phyloP scores from a whole-genome alignment of 2,113 vertebrate genomes.

The Syrrhaptes paradoxus region DNA sequence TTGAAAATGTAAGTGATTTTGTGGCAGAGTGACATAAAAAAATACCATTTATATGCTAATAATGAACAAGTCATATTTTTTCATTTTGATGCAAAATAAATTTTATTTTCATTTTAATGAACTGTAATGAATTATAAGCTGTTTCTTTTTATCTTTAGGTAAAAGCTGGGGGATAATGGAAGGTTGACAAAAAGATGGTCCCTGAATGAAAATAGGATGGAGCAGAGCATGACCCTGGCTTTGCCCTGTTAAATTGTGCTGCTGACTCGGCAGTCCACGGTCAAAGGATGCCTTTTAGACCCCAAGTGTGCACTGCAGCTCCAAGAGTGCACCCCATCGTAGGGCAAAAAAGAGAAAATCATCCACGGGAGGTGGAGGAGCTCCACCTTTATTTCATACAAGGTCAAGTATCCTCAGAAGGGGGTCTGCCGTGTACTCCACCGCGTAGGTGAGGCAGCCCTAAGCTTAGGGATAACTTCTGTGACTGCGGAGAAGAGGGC shows the following conservation, averaged over 20 bases:
- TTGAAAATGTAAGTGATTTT: constrained; percentile 83
- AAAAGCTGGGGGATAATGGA: constrained; percentile 56
- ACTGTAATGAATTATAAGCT: constrained; percentile 77
- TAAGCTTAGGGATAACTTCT: not conserved
- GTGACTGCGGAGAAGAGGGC: not conserved
- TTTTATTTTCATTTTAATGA: constrained; percentile 83
- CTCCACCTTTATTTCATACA: not conserved
- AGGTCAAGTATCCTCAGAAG: not conserved
- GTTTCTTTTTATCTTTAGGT: constrained; percentile 68
- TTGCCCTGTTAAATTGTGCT: not conserved
- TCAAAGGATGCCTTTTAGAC: not conserved
- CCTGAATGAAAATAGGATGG: not conserved
- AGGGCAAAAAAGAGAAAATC: not conserved
- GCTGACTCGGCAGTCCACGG: not conserved
- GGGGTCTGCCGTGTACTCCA: fast-evolving
- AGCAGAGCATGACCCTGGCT: not conserved
- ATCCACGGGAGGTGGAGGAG: not conserved
- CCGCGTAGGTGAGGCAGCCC: fast-evolving
- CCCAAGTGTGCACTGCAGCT: not conserved
- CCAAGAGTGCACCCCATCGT: fast-evolving
- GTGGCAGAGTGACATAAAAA: constrained; percentile 79
- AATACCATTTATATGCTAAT: constrained; percentile 89
- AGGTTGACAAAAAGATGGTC: constrained; percentile 11
- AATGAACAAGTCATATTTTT: constrained; percentile 76
- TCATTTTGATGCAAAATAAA: constrained; percentile 82